phyloP scores from a whole-genome alignment of 2,888 invertebrate genomes.

The Epirrita christyi region DNA sequence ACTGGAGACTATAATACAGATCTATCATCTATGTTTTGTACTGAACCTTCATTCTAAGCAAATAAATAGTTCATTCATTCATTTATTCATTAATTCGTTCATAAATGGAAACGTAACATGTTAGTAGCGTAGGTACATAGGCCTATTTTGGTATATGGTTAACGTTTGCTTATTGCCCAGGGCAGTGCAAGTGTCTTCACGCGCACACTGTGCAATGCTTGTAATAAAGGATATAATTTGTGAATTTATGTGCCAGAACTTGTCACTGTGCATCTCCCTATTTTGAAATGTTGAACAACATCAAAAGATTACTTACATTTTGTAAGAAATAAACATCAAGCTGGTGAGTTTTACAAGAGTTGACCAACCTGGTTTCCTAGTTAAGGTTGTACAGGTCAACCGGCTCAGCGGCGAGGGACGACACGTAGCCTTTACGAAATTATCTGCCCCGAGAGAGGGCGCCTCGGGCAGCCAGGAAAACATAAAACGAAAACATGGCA shows the following conservation, averaged over 20 bases:
- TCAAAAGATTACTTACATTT: too few species aligned
- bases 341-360: slow-evolving; percentile 7
- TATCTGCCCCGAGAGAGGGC: slow-evolving; percentile 69
- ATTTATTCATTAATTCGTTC: too few species aligned
- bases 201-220: slow-evolving; percentile 5
- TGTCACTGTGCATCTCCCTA: too few species aligned
- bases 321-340: too few species aligned
- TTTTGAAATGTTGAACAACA: too few species aligned
- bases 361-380: slow-evolving; percentile 46
- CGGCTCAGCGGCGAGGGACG: slow-evolving; percentile 60
- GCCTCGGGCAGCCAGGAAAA: slow-evolving; percentile 66
- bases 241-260: too few species aligned
- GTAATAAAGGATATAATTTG: too few species aligned
- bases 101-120: too few species aligned
- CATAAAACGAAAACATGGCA: slow-evolving; percentile 75
- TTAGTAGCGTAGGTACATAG: not conserved
- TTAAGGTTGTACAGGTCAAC: slow-evolving; percentile 61
- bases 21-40: too few species aligned
- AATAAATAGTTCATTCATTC: too few species aligned
- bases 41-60: too few species aligned
- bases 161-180: slow-evolving; percentile 14
- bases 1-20: too few species aligned
- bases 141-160: not conserved
- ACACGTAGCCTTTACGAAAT: slow-evolving; percentile 75
- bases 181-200: slow-evolving; percentile 8